Evolutionary conservation across 2,797 vertebrate species (phyloP).

Genomic region (Microtus obscurus): DNA sequence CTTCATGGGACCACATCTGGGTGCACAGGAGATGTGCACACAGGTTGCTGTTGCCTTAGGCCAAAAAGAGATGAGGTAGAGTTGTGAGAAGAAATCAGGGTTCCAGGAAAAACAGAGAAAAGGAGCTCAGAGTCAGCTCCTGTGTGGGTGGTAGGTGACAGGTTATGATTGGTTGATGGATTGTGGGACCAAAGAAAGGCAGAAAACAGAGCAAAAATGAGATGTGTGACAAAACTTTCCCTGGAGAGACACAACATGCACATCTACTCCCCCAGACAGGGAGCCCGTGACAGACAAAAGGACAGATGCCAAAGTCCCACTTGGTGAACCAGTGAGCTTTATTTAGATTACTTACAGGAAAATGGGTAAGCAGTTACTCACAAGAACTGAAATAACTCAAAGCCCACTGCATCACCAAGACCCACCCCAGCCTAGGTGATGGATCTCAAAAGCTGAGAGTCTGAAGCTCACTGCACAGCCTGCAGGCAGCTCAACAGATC

Average conservation of each 20-base stretch:
- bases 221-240: neutral
- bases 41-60: fast-evolving
- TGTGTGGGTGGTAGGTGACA: fast-evolving
- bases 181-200: neutral
- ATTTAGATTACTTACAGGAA: neutral
- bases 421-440: neutral
- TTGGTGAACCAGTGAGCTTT: neutral
- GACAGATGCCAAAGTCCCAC: neutral
- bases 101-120: neutral
- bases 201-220: neutral
- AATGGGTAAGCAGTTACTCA: neutral
- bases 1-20: neutral
- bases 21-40: neutral
- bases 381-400: neutral
- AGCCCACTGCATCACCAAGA: too few relatives aligned
- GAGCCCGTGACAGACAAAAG: neutral
- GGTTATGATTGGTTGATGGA: neutral
- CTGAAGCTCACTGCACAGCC: neutral
- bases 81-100: neutral
- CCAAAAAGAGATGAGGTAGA: neutral
- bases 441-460: neutral
- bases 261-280: neutral
- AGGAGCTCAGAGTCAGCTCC: neutral
- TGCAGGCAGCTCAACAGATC: neutral
- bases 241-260: neutral